Evolutionary conservation across 2,113 vertebrate species (phyloP).

Genomic region (Paramisgurnus dabryanus): DNA sequence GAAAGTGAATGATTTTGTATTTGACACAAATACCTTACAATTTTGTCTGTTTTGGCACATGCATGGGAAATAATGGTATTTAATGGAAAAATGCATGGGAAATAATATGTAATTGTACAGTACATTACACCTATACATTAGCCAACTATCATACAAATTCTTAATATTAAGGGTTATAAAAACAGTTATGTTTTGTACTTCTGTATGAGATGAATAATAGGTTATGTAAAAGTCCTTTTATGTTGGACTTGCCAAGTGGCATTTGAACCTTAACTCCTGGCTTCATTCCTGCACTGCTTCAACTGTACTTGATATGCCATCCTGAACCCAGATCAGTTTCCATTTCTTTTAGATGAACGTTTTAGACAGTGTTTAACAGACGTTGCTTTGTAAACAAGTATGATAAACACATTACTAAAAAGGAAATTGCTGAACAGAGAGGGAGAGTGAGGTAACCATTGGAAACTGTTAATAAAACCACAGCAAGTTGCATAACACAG

Average conservation of each 20-base stretch:
- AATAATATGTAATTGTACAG: no score
- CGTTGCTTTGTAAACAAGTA: conserved; percentile 28
- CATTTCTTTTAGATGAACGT: not conserved
- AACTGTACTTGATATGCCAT: not conserved
- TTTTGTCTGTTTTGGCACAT: not conserved
- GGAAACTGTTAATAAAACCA: conserved; percentile 47
- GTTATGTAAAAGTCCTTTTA: conserved; percentile 23
- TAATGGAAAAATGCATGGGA: no score
- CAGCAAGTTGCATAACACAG: conserved; percentile 15
- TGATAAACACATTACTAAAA: conserved; percentile 33
- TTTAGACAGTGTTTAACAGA: not conserved
- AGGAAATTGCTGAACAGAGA: conserved; percentile 4
- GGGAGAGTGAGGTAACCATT: conserved; percentile 7
- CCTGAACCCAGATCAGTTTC: not conserved
- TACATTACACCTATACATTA: not conserved
- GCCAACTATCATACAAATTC: not conserved
- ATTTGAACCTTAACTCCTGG: not conserved
- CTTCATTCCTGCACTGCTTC: not conserved
- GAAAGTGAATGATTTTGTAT: not conserved
- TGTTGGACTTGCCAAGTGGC: not conserved
- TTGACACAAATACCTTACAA: no score
- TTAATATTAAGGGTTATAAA: conserved; percentile 24
- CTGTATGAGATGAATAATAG: not conserved
- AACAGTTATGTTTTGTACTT: conserved; percentile 1
- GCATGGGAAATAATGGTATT: not conserved